phyloP scores from a whole-genome alignment of 1,140 invertebrate genomes.

The Ectropis grisescens region DNA sequence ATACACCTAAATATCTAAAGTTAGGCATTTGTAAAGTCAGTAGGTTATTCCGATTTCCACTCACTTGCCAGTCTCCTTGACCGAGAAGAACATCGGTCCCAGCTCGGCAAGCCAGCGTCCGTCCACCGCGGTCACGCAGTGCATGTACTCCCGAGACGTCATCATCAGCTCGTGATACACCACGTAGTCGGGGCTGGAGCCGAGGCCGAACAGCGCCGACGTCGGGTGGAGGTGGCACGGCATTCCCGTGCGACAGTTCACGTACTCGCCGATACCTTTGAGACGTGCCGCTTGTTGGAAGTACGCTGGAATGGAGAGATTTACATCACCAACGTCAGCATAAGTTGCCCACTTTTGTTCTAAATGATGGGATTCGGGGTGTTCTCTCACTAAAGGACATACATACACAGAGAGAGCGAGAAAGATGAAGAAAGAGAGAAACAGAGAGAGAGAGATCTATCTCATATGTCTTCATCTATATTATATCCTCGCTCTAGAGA shows the following conservation, averaged over 20 bases:
- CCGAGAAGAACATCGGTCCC: constrained; percentile 99
- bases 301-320: constrained; percentile 76
- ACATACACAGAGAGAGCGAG: too few species aligned
- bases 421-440: too few species aligned
- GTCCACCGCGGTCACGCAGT: constrained; percentile 98
- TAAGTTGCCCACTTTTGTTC: too few species aligned
- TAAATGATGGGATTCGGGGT: too few species aligned
- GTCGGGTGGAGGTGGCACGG: constrained; percentile 99
- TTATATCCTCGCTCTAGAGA: too few species aligned
- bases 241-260: constrained; percentile 98
- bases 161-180: constrained; percentile 68
- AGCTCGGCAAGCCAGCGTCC: constrained; percentile 98
- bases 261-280: constrained; percentile 99
- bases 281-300: constrained; percentile 96
- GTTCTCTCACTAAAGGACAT: too few species aligned
- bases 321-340: too few species aligned
- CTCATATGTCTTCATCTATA: too few species aligned
- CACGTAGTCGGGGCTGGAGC: constrained; percentile 98
- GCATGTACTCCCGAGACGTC: constrained; percentile 94
- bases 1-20: too few species aligned
- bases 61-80: constrained; percentile 86
- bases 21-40: too few species aligned
- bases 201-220: constrained; percentile 97
- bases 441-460: too few species aligned
- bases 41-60: too few species aligned